Percentiles rank a stretch among this genome's conserved stretches.
Evolutionary conservation across 2,797 vertebrate species (phyloP).

Genomic region (Buceros bicornis): DNA sequence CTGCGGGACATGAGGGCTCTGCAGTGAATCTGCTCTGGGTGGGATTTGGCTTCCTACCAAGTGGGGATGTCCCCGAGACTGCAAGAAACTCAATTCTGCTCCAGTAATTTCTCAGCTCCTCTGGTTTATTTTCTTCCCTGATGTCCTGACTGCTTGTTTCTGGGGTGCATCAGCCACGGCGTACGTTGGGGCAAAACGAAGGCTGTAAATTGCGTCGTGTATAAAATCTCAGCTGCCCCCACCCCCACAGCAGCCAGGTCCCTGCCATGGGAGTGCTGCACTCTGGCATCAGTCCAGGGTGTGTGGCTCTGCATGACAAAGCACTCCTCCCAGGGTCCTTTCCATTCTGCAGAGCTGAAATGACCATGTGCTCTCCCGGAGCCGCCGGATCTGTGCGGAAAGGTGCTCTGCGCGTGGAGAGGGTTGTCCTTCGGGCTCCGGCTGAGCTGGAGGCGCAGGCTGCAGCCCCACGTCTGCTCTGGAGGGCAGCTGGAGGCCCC

Average conservation of each 20-base stretch:
- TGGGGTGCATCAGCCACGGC: not conserved
- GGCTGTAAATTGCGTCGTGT: not conserved
- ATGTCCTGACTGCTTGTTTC: not conserved
- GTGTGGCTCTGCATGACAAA: not conserved
- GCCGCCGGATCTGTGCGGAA: not conserved
- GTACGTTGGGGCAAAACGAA: not conserved
- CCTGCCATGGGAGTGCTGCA: not conserved
- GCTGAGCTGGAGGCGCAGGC: not conserved
- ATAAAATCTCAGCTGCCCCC: not conserved
- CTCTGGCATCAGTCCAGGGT: not conserved
- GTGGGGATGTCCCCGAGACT: conserved; percentile 26
- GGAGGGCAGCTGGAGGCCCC: not conserved
- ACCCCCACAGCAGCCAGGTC: not conserved
- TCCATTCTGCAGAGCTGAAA: not conserved
- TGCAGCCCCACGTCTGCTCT: not conserved
- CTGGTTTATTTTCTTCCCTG: not conserved
- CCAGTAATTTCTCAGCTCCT: conserved; percentile 29
- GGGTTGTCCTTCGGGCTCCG: not conserved
- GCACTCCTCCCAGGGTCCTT: not conserved
- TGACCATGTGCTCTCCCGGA: not conserved
- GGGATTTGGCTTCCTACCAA: conserved; percentile 37
- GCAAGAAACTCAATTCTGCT: conserved; percentile 49
- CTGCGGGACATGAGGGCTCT: not conserved
- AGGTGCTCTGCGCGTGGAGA: not conserved
- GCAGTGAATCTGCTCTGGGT: not conserved